These are phyloP conservation scores for Conistra vaccinii DNA, from an alignment of 2,888 invertebrate genomes.

Conservation along the genomic window DNA sequence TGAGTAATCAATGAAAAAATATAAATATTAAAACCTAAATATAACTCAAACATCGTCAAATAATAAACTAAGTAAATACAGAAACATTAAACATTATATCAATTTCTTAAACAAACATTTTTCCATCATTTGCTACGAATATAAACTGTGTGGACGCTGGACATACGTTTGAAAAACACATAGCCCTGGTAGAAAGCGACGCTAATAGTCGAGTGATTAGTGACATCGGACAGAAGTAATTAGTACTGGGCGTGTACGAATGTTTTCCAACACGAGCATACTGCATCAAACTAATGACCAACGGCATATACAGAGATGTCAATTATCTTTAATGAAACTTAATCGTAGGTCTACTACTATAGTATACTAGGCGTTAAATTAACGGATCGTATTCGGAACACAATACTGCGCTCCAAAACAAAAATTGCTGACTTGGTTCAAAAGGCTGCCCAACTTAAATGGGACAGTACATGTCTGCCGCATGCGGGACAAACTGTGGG, in stretches of 20 bases:
- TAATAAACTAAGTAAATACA: neutral
- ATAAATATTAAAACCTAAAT: neutral
- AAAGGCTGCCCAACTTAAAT: too few species aligned
- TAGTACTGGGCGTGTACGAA: constrained; percentile 59
- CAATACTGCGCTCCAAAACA: too few species aligned
- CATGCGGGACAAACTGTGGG: too few species aligned
- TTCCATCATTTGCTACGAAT: constrained; percentile 13
- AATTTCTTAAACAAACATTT: constrained; percentile 19
- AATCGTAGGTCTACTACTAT: too few species aligned
- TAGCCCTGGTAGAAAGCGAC: constrained; percentile 32
- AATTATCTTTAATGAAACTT: constrained; percentile 42
- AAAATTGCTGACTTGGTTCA: too few species aligned
- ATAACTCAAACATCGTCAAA: neutral
- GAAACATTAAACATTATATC: neutral
- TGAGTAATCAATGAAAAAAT: neutral
- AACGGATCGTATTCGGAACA: too few species aligned
- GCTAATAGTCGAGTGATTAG: constrained; percentile 59
- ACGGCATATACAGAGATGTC: constrained; percentile 21
- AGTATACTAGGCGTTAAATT: too few species aligned
- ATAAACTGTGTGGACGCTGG: constrained; percentile 15
- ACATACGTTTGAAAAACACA: constrained; percentile 36
- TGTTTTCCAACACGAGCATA: constrained; percentile 47
- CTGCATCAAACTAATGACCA: constrained; percentile 49
- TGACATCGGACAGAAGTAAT: constrained; percentile 54
- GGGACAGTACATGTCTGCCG: too few species aligned